Conservation (phyloP, 2,888 invertebrate species). For the Toxonevra muliebris region DNA sequence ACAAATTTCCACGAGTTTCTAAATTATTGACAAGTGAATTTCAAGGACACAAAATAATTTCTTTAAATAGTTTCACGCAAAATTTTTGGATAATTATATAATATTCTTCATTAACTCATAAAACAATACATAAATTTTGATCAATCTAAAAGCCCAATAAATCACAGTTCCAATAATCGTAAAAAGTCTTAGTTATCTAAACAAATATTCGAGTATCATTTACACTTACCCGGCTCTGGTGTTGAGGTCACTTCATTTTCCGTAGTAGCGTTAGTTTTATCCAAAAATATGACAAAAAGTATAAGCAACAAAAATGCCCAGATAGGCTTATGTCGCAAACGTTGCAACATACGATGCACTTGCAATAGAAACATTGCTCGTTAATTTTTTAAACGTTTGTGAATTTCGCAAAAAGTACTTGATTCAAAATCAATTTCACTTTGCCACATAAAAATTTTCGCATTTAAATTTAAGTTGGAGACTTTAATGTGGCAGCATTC, state of each 20-base stretch:
- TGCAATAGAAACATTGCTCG: slow-evolving; percentile 35
- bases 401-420: no score
- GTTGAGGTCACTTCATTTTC: slow-evolving; percentile 57
- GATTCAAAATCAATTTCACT: no score
- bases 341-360: slow-evolving; percentile 42
- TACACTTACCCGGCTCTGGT: slow-evolving; percentile 55
- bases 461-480: background rate
- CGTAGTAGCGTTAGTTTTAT: slow-evolving; percentile 49
- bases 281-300: slow-evolving; percentile 53
- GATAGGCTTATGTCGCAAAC: slow-evolving; percentile 57
- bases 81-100: no score
- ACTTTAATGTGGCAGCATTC: no score
- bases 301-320: slow-evolving; percentile 55
- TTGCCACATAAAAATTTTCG: no score
- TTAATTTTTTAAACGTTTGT: background rate
- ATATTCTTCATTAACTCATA: no score
- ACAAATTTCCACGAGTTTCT: no score
- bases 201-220: background rate
- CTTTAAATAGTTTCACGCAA: no score
- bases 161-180: no score
- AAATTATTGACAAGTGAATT: no score
- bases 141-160: background rate
- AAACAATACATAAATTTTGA: no score
- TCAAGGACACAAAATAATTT: no score
- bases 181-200: background rate